A percentile compares a stretch with the other conserved stretches of the same genome.
These are phyloP conservation scores for Halictus rubicundus DNA, from an alignment of 1,140 invertebrate genomes.

Conservation along the genomic window DNA sequence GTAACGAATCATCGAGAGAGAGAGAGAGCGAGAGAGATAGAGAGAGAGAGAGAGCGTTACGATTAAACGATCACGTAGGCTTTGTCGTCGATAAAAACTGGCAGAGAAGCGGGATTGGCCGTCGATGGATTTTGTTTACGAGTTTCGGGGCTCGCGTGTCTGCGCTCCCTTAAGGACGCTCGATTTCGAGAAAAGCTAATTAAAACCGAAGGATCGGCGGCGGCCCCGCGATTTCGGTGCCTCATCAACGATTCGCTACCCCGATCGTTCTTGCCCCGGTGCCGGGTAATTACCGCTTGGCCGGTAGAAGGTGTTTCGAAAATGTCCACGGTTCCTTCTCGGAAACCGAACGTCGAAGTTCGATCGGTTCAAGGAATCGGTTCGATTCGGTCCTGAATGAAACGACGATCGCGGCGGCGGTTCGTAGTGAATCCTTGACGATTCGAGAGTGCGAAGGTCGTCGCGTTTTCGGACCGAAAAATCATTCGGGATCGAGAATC, in stretches of 20 bases:
- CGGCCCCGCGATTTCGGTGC: conserved; percentile 41
- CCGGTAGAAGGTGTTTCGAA: conserved; percentile 12
- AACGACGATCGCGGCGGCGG: background rate
- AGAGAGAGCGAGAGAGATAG: no score
- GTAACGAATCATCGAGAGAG: no score
- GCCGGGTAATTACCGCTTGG: conserved; percentile 38
- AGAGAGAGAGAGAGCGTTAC: no score
- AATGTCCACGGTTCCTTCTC: conserved; percentile 24
- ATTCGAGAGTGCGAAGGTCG: no score
- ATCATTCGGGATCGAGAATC: background rate
- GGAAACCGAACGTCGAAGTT: background rate
- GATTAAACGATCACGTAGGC: no score
- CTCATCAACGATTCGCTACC: conserved; percentile 74
- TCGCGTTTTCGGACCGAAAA: background rate
- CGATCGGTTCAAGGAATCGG: background rate
- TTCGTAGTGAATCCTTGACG: no score
- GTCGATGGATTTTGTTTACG: background rate
- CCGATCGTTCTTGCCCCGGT: conserved; percentile 39
- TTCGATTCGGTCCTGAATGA: background rate
- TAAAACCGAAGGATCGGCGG: conserved; percentile 50
- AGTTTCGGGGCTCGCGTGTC: conserved; percentile 44
- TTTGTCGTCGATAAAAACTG: no score
- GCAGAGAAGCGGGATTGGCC: no score
- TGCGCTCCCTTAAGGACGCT: conserved; percentile 13
- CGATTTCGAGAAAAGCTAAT: conserved; percentile 60